phyloP scores from a whole-genome alignment of 2,113 vertebrate species.

The Delphinapterus leucas region DNA sequence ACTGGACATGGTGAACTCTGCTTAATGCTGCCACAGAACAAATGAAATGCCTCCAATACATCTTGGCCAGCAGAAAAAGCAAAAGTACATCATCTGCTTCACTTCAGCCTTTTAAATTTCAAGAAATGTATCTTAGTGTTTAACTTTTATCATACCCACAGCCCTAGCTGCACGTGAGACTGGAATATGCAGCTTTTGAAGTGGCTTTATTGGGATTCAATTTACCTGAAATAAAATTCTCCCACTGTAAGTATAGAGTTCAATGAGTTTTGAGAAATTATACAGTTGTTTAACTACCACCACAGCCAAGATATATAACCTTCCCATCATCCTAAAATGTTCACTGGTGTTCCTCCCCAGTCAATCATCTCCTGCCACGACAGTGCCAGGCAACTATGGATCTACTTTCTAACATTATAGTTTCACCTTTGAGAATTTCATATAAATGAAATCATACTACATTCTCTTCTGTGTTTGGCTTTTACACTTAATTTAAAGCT shows the following conservation, averaged over 20 bases:
- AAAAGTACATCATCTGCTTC: neutral
- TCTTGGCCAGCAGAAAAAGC: neutral
- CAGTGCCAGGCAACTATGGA: neutral
- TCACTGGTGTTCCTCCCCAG: neutral
- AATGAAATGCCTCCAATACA: neutral
- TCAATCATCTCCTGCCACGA: fast-evolving
- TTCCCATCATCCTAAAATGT: neutral
- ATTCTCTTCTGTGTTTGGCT: neutral
- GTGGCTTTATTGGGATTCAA: neutral
- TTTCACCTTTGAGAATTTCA: neutral
- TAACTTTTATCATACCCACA: neutral
- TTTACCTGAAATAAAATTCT: neutral
- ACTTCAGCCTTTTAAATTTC: neutral
- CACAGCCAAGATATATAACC: neutral
- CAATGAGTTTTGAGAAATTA: neutral
- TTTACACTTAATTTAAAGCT: neutral
- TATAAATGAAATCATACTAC: neutral
- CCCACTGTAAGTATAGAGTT: neutral
- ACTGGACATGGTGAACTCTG: neutral
- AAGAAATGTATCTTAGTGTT: neutral
- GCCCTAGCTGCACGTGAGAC: neutral
- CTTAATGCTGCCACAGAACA: neutral
- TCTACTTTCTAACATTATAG: neutral
- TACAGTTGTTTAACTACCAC: neutral
- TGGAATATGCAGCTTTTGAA: neutral